Evolutionary conservation across 2,797 vertebrate genomes (phyloP), one percentile per base, ranked within the genome.

Genomic region (Pelobates cultripes): DNA sequence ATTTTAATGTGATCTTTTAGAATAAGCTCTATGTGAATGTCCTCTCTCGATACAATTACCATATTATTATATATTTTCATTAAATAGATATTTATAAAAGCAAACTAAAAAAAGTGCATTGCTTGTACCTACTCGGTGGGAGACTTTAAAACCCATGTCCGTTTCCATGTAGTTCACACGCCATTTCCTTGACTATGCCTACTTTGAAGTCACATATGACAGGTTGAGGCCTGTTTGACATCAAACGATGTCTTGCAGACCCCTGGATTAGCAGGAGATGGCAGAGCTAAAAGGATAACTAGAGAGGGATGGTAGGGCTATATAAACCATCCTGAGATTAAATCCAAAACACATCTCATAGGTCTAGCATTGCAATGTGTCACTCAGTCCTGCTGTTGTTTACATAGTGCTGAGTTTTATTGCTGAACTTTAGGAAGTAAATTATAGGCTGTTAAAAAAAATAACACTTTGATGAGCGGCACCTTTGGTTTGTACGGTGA

Each of bases 251-350:
- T 63, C 60, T 74, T 13, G 47, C 15, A 12, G 44, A 47, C 61
- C 63, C 43, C 13, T 64, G 66, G 77, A 83, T 83, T 83, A 83
- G 4, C 53, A 9, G 63, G 8, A 73, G 73, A 70, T 70, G 47
- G 61, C 17, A 73, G 77, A 83, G 55, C 43, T 64, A 41, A 61
- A 43, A 75, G n/a, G 66, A 83, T 78, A 60, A 73, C 15, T 63
- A 74, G 64, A 10, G 70, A 77, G 51, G 57, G 43, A 70, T 70
- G 73, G 80, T 43, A 43, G 8, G 45, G 14, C 63, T 77, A 47
- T 61, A 13, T 72, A 72, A 77, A 67, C 41, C 63, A 64, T 72
- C 67, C 74, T 66, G 44, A 57, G 73, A 74, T 73, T 75, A 81
- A 70, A 75, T 75, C 64, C 72, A 7, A 13, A 9, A 44, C 70